These are phyloP conservation scores for Pachyrhynchus sulphureomaculatus DNA, from an alignment of 1,140 invertebrate genomes.

Conservation along the genomic window DNA sequence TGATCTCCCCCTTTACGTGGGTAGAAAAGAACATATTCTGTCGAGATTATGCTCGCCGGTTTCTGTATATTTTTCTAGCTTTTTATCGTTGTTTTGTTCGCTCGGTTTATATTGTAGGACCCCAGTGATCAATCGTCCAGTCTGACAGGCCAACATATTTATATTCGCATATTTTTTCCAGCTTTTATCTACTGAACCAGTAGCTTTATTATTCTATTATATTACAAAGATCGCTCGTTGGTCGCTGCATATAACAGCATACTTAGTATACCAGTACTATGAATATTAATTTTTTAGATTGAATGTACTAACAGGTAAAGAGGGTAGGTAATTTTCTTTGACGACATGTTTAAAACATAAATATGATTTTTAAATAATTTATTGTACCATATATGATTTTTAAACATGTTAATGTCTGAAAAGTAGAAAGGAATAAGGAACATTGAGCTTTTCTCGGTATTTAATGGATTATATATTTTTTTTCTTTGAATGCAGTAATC, in stretches of 20 bases:
- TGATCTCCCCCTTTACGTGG: too few relatives aligned
- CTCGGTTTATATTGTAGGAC: conserved; percentile 33
- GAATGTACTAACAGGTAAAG: neutral
- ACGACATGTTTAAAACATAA: too few relatives aligned
- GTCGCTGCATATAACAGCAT: conserved; percentile 21
- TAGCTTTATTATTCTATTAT: conserved; percentile 42
- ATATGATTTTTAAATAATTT: too few relatives aligned
- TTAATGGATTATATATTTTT: too few relatives aligned
- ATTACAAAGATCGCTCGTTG: conserved; percentile 25
- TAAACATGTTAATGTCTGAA: too few relatives aligned
- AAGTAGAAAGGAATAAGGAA: too few relatives aligned
- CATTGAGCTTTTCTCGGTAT: too few relatives aligned
- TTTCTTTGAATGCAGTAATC: too few relatives aligned
- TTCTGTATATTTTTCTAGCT: conserved; percentile 32
- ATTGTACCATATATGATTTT: too few relatives aligned
- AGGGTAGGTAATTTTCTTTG: too few relatives aligned
- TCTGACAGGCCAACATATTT: conserved; percentile 41
- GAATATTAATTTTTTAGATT: conserved; percentile 14
- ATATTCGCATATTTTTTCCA: conserved; percentile 44
- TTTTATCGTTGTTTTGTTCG: conserved; percentile 40
- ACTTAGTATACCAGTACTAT: conserved; percentile 17
- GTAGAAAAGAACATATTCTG: too few relatives aligned
- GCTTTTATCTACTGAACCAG: conserved; percentile 44
- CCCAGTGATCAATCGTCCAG: conserved; percentile 38
- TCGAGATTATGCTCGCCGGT: too few relatives aligned